Percentiles rank a stretch among this genome's conserved stretches.
Conservation (phyloP, 2,113 vertebrate genomes). For the Hassar affinis region DNA sequence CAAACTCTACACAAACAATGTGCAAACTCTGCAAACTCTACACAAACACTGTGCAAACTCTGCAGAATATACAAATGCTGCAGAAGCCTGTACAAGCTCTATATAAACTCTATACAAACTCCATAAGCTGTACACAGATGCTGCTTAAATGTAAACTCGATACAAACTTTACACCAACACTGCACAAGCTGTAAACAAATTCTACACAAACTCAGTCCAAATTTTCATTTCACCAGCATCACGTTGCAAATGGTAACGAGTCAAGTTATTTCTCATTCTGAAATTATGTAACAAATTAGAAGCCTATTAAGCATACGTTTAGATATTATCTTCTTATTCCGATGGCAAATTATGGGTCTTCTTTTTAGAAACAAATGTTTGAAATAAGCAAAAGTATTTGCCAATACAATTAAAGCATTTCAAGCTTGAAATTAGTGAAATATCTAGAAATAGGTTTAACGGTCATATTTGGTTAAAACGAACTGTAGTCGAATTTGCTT, state of each 20-base stretch:
- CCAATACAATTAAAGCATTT: neutral
- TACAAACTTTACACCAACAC: neutral
- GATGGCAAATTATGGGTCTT: neutral
- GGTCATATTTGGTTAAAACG: neutral
- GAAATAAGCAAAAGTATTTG: neutral
- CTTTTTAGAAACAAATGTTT: neutral
- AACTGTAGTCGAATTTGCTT: no score
- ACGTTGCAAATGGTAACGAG: neutral
- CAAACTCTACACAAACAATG: neutral
- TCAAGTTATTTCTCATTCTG: neutral
- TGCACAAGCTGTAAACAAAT: no score
- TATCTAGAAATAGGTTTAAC: neutral
- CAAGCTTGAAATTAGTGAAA: neutral
- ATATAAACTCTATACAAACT: neutral
- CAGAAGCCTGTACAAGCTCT: neutral
- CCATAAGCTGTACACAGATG: no score
- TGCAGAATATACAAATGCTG: neutral
- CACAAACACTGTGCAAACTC: neutral
- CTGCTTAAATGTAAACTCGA: no score
- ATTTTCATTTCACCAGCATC: neutral
- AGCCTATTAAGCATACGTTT: neutral
- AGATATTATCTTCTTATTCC: neutral
- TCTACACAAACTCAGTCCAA: neutral
- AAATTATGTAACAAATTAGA: neutral
- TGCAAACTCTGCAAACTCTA: neutral